Conservation (phyloP, 2,113 vertebrate species). For the Pomatorhinus ruficollis region DNA sequence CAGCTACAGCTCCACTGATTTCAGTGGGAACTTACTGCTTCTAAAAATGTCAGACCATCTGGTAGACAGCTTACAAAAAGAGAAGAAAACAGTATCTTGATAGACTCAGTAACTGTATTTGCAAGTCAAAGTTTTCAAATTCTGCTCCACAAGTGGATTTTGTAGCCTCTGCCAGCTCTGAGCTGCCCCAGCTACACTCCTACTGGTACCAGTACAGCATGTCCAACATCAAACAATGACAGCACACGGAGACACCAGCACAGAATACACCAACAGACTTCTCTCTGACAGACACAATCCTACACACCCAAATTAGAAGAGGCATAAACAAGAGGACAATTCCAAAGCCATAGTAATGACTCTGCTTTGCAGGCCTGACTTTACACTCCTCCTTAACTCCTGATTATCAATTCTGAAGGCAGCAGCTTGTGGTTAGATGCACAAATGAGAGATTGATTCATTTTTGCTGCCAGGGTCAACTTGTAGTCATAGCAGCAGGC, state of each 20-base stretch:
- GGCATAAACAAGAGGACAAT: neutral
- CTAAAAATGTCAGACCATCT: constrained; percentile 16
- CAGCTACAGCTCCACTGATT: neutral
- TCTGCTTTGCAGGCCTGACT: neutral
- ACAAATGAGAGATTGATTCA: constrained; percentile 40
- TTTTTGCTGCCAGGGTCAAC: constrained; percentile 42
- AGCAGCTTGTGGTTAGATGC: constrained; percentile 7
- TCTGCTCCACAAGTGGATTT: neutral
- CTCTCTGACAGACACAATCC: neutral
- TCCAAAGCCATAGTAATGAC: neutral
- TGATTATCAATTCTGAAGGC: neutral
- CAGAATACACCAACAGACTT: neutral
- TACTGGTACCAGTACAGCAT: neutral
- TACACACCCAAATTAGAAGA: neutral
- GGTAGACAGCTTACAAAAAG: neutral
- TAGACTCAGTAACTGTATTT: neutral
- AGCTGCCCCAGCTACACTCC: neutral
- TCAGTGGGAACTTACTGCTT: constrained; percentile 1
- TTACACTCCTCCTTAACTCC: neutral
- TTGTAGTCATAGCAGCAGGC: constrained; percentile 49
- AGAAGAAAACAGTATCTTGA: neutral
- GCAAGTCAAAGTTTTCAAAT: neutral
- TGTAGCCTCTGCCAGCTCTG: neutral
- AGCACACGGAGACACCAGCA: neutral
- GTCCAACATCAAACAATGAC: neutral